Conservation (phyloP, 1,140 invertebrate species). For the Drosophila rufa region DNA sequence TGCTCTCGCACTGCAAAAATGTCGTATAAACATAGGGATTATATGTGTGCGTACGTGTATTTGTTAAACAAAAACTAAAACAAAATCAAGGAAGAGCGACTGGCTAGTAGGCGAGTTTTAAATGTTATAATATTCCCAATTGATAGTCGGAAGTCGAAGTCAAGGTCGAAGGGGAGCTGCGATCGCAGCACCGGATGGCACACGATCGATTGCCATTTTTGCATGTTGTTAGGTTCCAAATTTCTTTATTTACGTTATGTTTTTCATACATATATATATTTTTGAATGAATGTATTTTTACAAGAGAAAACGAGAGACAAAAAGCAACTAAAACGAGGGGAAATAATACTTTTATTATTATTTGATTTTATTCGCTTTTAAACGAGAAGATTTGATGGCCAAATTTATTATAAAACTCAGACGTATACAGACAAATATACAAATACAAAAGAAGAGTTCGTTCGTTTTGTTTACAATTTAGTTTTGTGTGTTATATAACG, state of each 20-base stretch:
- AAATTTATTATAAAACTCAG: conserved; percentile 49
- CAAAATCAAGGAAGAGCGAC: neutral
- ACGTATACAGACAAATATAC: conserved; percentile 20
- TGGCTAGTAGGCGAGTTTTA: conserved; percentile 5
- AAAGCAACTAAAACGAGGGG: neutral
- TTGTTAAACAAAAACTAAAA: conserved; percentile 19
- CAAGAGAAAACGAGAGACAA: neutral
- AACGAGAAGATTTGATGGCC: conserved; percentile 47
- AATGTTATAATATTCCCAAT: conserved; percentile 42
- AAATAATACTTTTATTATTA: conserved; percentile 10
- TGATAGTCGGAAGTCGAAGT: conserved; percentile 18
- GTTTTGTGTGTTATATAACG: conserved; percentile 59
- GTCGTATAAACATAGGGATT: conserved; percentile 14
- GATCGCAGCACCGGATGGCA: conserved; percentile 22
- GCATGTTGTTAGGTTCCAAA: conserved; percentile 68
- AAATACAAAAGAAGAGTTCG: conserved; percentile 18
- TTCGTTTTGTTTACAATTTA: conserved; percentile 54
- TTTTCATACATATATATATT: conserved; percentile 25
- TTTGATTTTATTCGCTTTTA: conserved; percentile 44
- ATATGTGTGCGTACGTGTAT: conserved; percentile 29
- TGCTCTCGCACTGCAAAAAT: conserved; percentile 24
- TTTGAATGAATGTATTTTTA: conserved; percentile 43
- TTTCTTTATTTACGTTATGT: conserved; percentile 55
- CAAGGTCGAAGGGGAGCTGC: conserved; percentile 7
- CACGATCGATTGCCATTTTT: conserved; percentile 64